Evolutionary conservation across 2,888 invertebrate species (phyloP).

Genomic region (Crepidodera aurea): DNA sequence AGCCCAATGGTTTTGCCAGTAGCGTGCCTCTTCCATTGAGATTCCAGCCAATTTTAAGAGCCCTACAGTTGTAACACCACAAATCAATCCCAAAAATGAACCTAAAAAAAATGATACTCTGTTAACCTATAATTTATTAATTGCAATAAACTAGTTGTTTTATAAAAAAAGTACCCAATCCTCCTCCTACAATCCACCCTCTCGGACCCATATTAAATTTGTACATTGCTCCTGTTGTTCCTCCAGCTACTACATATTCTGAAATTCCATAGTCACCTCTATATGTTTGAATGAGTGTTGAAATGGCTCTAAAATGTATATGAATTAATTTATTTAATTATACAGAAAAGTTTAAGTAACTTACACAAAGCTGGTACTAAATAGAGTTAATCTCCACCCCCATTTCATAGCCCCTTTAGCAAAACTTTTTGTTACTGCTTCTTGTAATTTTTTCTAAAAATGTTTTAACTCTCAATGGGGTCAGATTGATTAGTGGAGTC

Average conservation of each 20-base stretch:
- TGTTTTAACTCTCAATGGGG: too few relatives aligned
- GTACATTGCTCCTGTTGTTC: conserved; percentile 71
- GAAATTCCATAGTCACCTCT: conserved; percentile 71
- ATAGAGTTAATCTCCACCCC: conserved; percentile 74
- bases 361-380: conserved; percentile 76
- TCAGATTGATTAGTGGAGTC: too few relatives aligned
- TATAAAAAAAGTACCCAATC: conserved; percentile 68
- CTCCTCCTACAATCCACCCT: conserved; percentile 73
- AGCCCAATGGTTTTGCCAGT: conserved; percentile 67
- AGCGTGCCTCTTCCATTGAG: conserved; percentile 71
- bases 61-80: conserved; percentile 66
- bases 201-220: conserved; percentile 74
- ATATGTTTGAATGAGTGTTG: conserved; percentile 73
- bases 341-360: conserved; percentile 39
- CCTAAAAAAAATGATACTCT: conserved; percentile 61
- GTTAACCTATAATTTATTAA: too few relatives aligned
- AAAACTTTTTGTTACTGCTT: conserved; percentile 73
- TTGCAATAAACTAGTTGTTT: too few relatives aligned
- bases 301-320: conserved; percentile 65
- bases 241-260: conserved; percentile 74
- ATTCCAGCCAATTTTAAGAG: conserved; percentile 68
- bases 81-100: conserved; percentile 67
- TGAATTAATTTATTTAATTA: conserved; percentile 10
- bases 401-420: conserved; percentile 75
- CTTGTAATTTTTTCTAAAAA: conserved; percentile 74